A percentile compares a stretch with the other conserved stretches of the same genome.
These are phyloP conservation scores for Pantherophis vulpinus DNA, from an alignment of 2,797 vertebrate species.

Conservation along the genomic window DNA sequence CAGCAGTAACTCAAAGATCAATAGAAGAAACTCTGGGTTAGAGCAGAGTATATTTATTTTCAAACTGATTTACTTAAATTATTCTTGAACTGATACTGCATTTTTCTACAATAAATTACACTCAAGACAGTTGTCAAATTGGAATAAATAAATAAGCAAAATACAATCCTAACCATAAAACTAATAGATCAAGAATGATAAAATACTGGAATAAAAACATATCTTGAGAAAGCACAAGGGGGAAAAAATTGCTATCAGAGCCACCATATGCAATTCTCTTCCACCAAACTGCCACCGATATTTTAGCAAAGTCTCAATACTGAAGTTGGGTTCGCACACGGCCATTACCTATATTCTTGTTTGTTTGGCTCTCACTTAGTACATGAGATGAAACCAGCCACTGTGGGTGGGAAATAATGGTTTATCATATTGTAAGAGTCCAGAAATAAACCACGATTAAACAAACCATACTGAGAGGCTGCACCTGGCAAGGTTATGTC, in stretches of 20 bases:
- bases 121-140: neutral
- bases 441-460: neutral
- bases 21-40: neutral
- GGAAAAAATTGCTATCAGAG: neutral
- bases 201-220: neutral
- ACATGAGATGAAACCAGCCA: neutral
- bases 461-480: neutral
- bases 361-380: neutral
- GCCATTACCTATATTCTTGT: neutral
- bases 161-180: neutral
- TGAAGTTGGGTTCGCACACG: neutral
- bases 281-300: neutral
- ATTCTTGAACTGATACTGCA: neutral
- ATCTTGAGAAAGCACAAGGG: neutral
- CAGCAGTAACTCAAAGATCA: neutral
- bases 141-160: neutral
- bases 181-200: neutral
- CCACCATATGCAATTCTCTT: neutral
- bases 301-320: neutral
- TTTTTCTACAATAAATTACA: neutral
- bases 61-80: neutral
- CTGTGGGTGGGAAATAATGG: neutral
- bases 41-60: neutral
- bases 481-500: neutral
- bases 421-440: neutral